Evolutionary conservation across 1,140 invertebrate species (phyloP).

Genomic region (Zophobas morio): DNA sequence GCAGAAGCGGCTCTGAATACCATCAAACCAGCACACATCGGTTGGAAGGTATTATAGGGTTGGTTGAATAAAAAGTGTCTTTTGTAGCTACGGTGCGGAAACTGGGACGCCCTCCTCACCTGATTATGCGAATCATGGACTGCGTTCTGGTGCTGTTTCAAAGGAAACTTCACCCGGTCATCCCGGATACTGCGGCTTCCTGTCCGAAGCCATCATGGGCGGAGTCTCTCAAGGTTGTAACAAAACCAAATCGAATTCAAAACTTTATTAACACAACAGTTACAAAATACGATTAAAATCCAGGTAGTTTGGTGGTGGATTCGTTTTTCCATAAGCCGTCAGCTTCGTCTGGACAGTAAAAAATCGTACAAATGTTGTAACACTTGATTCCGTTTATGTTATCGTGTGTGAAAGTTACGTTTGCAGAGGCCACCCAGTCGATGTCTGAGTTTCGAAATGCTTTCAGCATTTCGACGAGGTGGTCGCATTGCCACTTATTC

Average conservation of each 20-base stretch:
- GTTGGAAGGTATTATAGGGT: constrained; percentile 60
- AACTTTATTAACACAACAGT: constrained; percentile 3
- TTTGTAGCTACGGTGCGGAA: constrained; percentile 90
- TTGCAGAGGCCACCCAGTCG: constrained; percentile 3
- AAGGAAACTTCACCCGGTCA: constrained; percentile 85
- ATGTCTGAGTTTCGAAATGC: constrained; percentile 15
- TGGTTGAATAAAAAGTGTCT: not conserved
- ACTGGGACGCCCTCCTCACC: constrained; percentile 92
- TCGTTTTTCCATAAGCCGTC: too few species aligned
- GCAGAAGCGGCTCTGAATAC: constrained; percentile 96
- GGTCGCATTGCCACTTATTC: constrained; percentile 8
- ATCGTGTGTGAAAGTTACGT: not conserved
- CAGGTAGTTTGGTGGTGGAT: too few species aligned
- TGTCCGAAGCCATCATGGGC: constrained; percentile 96
- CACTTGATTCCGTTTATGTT: constrained; percentile 13
- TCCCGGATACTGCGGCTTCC: constrained; percentile 83
- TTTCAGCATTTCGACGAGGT: constrained; percentile 13
- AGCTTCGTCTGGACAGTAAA: not conserved
- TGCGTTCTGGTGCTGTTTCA: constrained; percentile 95
- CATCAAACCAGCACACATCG: constrained; percentile 96
- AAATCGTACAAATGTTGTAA: not conserved
- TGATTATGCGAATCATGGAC: constrained; percentile 99
- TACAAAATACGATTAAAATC: not conserved
- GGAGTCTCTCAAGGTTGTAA: constrained; percentile 89
- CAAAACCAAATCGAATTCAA: constrained; percentile 7